Percentiles rank a stretch among this genome's conserved stretches.
Evolutionary conservation across 1,140 invertebrate species (phyloP).

Genomic region (Orchesella cincta): DNA sequence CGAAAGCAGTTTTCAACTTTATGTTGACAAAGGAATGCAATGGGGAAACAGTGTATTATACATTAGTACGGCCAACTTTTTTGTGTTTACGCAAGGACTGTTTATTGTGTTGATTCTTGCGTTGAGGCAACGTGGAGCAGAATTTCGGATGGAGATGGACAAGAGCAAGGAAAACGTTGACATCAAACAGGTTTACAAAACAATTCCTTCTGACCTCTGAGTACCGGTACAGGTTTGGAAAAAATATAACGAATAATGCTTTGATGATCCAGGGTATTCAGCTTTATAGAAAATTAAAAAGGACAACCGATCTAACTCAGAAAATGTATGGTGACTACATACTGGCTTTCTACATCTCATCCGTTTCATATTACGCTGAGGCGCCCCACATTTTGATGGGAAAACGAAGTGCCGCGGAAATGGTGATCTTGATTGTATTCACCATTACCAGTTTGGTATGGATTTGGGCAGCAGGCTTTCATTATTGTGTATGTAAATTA

Average conservation of each 20-base stretch:
- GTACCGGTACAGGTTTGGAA: no score
- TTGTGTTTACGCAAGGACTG: no score
- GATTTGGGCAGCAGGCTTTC: not conserved
- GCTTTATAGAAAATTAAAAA: not conserved
- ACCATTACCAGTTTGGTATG: not conserved
- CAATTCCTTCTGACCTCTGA: not conserved
- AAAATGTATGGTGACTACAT: not conserved
- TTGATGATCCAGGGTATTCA: not conserved
- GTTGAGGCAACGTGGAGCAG: not conserved
- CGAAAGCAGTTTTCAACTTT: no score
- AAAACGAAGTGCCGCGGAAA: not conserved
- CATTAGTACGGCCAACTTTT: no score
- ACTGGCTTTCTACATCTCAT: not conserved
- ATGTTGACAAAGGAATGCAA: no score
- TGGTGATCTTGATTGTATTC: not conserved
- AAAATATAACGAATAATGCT: not conserved
- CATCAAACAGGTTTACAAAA: not conserved
- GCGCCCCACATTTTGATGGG: not conserved
- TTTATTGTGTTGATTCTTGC: not conserved
- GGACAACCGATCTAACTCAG: not conserved
- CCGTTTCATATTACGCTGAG: not conserved
- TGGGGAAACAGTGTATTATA: no score
- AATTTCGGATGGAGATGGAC: not conserved
- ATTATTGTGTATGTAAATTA: not conserved
- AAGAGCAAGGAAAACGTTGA: not conserved